Evolutionary conservation across 2,113 vertebrate species (phyloP).

Genomic region (Hemicordylus capensis): DNA sequence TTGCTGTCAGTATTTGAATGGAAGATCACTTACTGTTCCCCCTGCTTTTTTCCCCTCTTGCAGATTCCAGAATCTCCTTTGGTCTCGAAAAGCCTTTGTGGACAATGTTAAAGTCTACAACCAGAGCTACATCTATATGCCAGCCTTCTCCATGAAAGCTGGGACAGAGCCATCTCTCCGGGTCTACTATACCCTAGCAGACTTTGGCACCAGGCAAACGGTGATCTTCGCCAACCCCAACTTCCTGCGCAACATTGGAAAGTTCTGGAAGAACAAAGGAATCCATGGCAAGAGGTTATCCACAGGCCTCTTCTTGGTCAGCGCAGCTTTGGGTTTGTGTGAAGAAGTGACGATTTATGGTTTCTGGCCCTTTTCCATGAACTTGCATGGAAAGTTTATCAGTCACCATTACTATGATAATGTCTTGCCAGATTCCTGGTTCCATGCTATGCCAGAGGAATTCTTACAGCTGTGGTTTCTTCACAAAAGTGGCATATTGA

Average conservation of each 20-base stretch:
- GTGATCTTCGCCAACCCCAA: conserved; percentile 95
- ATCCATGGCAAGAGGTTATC: conserved; percentile 93
- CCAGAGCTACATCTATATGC: conserved; percentile 95
- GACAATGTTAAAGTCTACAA: conserved; percentile 92
- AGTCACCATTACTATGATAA: conserved; percentile 99
- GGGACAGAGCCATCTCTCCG: conserved; percentile 91
- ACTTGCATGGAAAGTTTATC: conserved; percentile 82
- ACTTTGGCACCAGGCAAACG: conserved; percentile 86
- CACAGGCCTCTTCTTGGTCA: conserved; percentile 93
- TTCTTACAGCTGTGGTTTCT: conserved; percentile 96
- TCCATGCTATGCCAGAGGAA: conserved; percentile 97
- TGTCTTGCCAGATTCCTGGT: conserved; percentile 87
- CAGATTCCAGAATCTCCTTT: conserved; percentile 95
- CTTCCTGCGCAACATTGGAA: conserved; percentile 88
- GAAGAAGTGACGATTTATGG: conserved; percentile 93
- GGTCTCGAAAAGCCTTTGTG: conserved; percentile 93
- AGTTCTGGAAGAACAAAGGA: conserved; percentile 91
- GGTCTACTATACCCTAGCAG: conserved; percentile 86
- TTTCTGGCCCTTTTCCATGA: conserved; percentile 94
- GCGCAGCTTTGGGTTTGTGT: conserved; percentile 90
- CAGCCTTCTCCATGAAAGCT: conserved; percentile 93
- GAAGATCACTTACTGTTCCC: background rate
- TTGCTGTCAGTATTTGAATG: conserved; percentile 42
- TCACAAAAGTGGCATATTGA: conserved; percentile 89
- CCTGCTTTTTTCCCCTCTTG: background rate